These are phyloP conservation scores for Drosophila crucigera DNA, from an alignment of 2,888 invertebrate genomes.

Conservation along the genomic window DNA sequence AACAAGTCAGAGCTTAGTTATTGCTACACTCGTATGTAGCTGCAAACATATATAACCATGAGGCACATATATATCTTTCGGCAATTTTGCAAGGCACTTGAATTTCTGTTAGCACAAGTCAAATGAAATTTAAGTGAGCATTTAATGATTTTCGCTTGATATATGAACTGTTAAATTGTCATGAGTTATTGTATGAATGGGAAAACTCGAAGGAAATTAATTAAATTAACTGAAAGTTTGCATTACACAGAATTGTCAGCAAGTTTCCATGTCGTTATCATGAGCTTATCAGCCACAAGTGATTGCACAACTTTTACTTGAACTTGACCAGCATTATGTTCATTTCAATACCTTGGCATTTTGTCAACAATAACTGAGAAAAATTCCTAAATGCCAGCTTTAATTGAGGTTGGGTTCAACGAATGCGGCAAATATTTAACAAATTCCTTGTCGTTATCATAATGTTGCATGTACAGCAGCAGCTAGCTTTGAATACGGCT, in stretches of 20 bases:
- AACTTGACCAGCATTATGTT: background rate
- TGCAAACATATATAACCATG: conserved; percentile 29
- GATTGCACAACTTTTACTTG: conserved; percentile 2
- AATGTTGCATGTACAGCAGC: conserved; percentile 15
- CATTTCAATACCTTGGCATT: background rate
- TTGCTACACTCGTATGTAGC: conserved; percentile 52
- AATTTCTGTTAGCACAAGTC: conserved; percentile 43
- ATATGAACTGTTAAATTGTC: conserved; percentile 15
- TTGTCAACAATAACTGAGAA: background rate
- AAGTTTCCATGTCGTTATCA: background rate
- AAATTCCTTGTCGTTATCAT: conserved; percentile 49
- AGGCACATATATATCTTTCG: conserved; percentile 36
- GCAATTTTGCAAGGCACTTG: conserved; percentile 60
- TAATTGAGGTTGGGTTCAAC: conserved; percentile 26
- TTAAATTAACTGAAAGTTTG: conserved; percentile 2
- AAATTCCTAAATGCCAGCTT: conserved; percentile 21
- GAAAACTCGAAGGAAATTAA: conserved; percentile 10
- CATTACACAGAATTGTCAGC: background rate
- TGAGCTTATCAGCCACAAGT: background rate
- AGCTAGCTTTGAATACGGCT: background rate
- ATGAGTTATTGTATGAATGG: background rate
- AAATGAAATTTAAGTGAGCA: conserved; percentile 55
- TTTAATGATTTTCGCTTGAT: conserved; percentile 50
- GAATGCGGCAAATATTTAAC: conserved; percentile 42
- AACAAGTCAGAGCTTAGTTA: conserved; percentile 56